These are phyloP conservation scores for Notechis scutatus DNA, from an alignment of 2,113 vertebrate species.

Conservation along the genomic window DNA sequence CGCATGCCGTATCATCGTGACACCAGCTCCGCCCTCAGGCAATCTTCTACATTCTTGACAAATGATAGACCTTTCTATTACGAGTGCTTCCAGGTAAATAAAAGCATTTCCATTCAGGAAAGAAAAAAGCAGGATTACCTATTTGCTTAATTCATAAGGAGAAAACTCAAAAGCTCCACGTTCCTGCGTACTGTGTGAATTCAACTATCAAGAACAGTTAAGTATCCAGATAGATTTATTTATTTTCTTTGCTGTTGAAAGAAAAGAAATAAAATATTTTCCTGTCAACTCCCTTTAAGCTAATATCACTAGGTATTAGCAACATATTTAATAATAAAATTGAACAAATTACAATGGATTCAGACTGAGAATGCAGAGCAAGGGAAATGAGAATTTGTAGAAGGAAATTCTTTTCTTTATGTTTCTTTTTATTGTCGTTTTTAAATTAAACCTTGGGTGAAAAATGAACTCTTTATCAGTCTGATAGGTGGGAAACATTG, in stretches of 20 bases:
- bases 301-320: not conserved
- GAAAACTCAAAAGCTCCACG: not conserved
- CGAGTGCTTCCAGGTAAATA: not conserved
- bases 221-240: not conserved
- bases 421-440: not conserved
- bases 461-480: not conserved
- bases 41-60: not conserved
- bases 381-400: not conserved
- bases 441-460: not conserved
- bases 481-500: not conserved
- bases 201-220: not conserved
- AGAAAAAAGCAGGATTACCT: not conserved
- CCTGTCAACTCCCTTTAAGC: not conserved
- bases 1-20: too few relatives aligned
- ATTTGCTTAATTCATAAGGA: not conserved
- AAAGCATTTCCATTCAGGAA: not conserved
- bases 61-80: not conserved
- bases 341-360: not conserved
- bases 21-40: not conserved
- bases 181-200: not conserved
- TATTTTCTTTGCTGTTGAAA: not conserved
- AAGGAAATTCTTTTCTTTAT: too few relatives aligned
- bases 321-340: not conserved
- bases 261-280: not conserved
- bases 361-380: not conserved